phyloP scores from a whole-genome alignment of 2,113 vertebrate genomes.

The Crotalus viridis region DNA sequence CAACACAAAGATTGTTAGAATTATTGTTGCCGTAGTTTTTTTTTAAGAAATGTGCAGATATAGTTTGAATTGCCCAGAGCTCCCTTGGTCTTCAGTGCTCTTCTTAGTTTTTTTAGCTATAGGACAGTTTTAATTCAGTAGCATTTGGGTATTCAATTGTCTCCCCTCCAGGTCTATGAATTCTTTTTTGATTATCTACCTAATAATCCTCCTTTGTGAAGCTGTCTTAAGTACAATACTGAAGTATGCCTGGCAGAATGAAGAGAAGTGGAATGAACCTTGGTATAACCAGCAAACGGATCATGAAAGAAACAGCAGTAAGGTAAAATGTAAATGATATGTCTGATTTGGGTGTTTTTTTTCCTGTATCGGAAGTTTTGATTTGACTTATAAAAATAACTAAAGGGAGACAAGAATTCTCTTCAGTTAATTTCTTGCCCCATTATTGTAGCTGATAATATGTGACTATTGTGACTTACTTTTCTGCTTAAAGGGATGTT shows the following conservation, averaged over 20 bases:
- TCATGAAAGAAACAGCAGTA: constrained; percentile 93
- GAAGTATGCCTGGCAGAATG: constrained; percentile 94
- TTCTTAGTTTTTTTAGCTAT: neutral
- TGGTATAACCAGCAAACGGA: constrained; percentile 96
- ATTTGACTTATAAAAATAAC: neutral
- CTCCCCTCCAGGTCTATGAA: constrained; percentile 89
- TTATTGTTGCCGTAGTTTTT: neutral
- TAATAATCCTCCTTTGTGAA: constrained; percentile 92
- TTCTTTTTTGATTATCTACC: constrained; percentile 94
- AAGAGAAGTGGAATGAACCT: constrained; percentile 90
- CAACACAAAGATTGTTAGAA: neutral
- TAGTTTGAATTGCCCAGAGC: neutral
- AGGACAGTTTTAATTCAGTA: neutral
- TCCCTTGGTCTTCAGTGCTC: neutral
- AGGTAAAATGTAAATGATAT: constrained; percentile 65
- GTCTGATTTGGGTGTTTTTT: too few relatives aligned
- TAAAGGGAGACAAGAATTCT: neutral
- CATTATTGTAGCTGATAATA: neutral
- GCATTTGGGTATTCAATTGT: neutral
- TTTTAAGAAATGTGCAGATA: neutral
- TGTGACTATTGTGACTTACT: neutral
- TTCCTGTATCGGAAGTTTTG: neutral
- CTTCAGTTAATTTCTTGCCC: neutral
- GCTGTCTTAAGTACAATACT: constrained; percentile 94
- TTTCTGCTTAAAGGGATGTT: neutral